Base-by-base conservation (phyloP, 2,113 vertebrate species). In the Fregetta grallaria region DNA sequence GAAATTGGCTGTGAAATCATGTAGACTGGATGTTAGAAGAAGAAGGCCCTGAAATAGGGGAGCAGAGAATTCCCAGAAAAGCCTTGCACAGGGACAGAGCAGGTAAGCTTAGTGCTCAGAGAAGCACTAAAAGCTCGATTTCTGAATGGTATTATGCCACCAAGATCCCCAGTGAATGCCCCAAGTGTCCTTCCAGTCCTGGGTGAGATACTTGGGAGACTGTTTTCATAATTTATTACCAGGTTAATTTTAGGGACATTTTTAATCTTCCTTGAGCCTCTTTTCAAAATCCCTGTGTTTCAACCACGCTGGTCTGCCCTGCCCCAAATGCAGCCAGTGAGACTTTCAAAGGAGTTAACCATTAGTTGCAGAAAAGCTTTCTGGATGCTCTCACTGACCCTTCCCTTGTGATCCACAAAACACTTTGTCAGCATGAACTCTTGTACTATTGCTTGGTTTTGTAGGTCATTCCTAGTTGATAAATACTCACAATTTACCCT, bases 401-500 rank as follows among this genome's bases (percentile, higher is more conserved):
- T 95, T 95, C 66, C 80, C 96, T 95, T 85, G 92, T 97, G 91
- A 95, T 68, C 86, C 52, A 53, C 67, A 87, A 84, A 94, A 52
- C 3, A 30, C 94, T 70, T 42, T 7, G 89, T 96, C 95, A 97
- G 94, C 96, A 86, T 0, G 16, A 94, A 86, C 89, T 91, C 76
- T 80, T 21, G 62, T 29, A 56, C 92, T 65, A 22, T 26, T 71
- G 49, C 78, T 79, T 94, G 91, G 34, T 95, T 91, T 72, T 1
- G 4, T 49, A 65, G 76, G 61, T 56, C 68, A 59, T 70, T 62
- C 91, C 84, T 93, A 52, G 95, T 95, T 97, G 96, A 95, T 95
- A 88, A 96, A 95, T 74, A 92, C 70, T 81, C 70, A 63, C 77
- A 36, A 68, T 82, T 95, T 93, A 59, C 77, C 81, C 81, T 55